phyloP scores from a whole-genome alignment of 1,140 invertebrate species.

The Helicoverpa armigera region DNA sequence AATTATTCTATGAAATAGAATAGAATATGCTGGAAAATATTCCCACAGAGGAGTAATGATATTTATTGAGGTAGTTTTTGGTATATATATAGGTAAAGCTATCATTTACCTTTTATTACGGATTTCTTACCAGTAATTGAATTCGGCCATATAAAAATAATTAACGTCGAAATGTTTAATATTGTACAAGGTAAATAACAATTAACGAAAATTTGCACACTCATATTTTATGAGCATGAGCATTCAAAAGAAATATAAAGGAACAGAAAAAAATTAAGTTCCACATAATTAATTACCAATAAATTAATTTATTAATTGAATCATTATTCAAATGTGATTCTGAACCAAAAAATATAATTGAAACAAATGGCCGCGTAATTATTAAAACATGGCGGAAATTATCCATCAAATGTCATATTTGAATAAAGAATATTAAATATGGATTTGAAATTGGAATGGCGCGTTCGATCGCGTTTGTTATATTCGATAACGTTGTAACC shows the following conservation, averaged over 20 bases:
- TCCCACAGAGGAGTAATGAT: neutral
- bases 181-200: conserved; percentile 1
- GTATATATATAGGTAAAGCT: too few relatives aligned
- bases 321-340: conserved; percentile 15
- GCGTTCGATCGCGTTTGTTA: neutral
- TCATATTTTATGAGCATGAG: neutral
- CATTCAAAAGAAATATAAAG: conserved; percentile 1
- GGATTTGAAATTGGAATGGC: conserved; percentile 1
- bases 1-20: too few relatives aligned
- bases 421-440: conserved; percentile 28
- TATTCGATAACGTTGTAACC: neutral
- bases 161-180: neutral
- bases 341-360: neutral
- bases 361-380: conserved; percentile 28
- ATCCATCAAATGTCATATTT: conserved; percentile 34
- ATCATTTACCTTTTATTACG: conserved; percentile 14
- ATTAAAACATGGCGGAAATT: conserved; percentile 32
- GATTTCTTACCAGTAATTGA: conserved; percentile 4
- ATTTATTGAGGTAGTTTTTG: neutral
- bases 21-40: too few relatives aligned
- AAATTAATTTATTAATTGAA: conserved; percentile 31
- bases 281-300: conserved; percentile 8
- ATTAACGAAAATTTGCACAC: conserved; percentile 4
- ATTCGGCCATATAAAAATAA: neutral
- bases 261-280: neutral